Conservation (phyloP, 2,113 vertebrate genomes). For the Motacilla alba region DNA sequence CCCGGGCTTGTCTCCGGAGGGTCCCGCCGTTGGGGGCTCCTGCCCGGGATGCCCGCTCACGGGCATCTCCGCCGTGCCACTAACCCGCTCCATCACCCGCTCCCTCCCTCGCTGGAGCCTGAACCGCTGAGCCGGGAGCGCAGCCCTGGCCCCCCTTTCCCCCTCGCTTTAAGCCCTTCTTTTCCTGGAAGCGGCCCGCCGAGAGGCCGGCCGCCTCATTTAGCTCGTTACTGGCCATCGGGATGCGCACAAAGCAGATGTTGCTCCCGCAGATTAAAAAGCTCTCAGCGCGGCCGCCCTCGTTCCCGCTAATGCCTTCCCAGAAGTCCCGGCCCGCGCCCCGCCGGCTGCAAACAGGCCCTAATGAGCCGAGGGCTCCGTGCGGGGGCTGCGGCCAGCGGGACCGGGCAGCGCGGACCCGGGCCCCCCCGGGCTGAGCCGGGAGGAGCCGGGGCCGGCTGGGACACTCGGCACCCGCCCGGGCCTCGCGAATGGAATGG, state of each 20-base stretch:
- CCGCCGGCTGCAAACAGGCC: background rate
- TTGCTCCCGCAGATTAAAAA: conserved; percentile 18
- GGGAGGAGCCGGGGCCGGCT: background rate
- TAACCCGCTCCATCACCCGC: background rate
- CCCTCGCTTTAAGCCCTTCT: background rate
- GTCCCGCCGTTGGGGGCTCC: background rate
- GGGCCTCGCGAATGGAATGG: background rate
- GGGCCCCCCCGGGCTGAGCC: no score
- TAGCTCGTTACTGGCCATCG: conserved; percentile 22
- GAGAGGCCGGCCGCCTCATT: background rate
- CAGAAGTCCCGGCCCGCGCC: background rate
- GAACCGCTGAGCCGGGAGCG: background rate
- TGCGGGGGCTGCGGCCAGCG: background rate
- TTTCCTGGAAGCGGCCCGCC: conserved; percentile 50
- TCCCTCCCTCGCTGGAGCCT: background rate
- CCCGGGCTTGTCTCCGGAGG: background rate
- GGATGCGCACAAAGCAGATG: background rate
- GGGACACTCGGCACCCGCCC: fast-evolving
- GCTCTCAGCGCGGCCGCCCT: background rate
- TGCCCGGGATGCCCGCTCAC: background rate
- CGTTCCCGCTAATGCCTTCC: conserved; percentile 41
- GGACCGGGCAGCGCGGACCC: background rate
- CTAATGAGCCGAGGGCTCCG: background rate
- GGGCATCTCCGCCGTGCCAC: background rate
- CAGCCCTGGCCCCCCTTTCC: background rate